Conservation (phyloP, 2,888 invertebrate species). For the Parnassius smintheus region DNA sequence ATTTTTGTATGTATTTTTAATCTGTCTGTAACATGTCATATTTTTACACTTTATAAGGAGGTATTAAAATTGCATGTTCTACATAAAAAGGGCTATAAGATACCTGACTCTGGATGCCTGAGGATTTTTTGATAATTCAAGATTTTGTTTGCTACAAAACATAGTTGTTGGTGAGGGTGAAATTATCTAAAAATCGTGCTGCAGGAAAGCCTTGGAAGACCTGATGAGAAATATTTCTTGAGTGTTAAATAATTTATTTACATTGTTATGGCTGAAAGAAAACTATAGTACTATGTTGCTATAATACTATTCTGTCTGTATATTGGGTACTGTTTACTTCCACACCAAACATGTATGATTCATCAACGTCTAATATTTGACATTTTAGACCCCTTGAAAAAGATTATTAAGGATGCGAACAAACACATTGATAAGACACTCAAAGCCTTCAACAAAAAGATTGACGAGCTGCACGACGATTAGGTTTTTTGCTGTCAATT, state of each 20-base stretch:
- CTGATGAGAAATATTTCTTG: too few relatives aligned
- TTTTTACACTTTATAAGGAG: background rate
- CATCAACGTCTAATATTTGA: background rate
- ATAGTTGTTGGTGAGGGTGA: too few relatives aligned
- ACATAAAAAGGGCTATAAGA: background rate
- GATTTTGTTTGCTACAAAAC: background rate
- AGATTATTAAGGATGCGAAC: slow-evolving; percentile 56
- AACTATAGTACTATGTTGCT: too few relatives aligned
- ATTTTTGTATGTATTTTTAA: too few relatives aligned
- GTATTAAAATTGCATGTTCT: background rate
- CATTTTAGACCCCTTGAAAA: slow-evolving; percentile 49
- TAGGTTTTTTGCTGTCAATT: slow-evolving; percentile 33
- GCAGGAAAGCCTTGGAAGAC: too few relatives aligned
- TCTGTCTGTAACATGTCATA: background rate
- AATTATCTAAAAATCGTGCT: too few relatives aligned
- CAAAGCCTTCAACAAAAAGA: slow-evolving; percentile 52
- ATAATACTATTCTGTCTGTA: too few relatives aligned
- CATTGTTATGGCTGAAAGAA: too few relatives aligned
- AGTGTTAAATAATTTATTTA: too few relatives aligned
- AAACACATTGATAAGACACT: slow-evolving; percentile 62
- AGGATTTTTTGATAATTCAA: too few relatives aligned
- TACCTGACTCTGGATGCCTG: background rate
- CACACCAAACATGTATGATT: too few relatives aligned
- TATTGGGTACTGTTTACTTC: too few relatives aligned
- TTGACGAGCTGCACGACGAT: slow-evolving; percentile 59